Evolutionary conservation across 1,140 invertebrate genomes (phyloP).

Genomic region (Drosophila aff.): DNA sequence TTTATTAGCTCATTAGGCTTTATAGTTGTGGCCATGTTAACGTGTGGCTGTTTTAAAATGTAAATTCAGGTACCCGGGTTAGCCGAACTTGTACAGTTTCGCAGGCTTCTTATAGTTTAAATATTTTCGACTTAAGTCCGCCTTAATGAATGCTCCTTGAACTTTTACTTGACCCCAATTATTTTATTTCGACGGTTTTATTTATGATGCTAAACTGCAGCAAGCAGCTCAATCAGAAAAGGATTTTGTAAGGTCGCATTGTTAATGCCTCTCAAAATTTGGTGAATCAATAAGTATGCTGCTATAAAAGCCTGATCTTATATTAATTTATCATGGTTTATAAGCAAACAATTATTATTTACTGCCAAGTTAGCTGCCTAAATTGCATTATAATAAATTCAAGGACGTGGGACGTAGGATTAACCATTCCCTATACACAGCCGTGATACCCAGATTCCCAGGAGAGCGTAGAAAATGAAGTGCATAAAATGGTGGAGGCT

Average conservation of each 20-base stretch:
- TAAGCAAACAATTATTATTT: not conserved
- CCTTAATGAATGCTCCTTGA: not conserved
- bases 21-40: slow-evolving; percentile 73
- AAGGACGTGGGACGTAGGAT: not conserved
- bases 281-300: no score
- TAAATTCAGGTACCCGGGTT: slow-evolving; percentile 5
- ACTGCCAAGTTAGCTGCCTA: no score
- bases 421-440: not conserved
- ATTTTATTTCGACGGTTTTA: slow-evolving; percentile 1
- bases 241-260: not conserved
- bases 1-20: slow-evolving; percentile 76
- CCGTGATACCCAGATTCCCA: not conserved
- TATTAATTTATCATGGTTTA: not conserved
- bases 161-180: slow-evolving; percentile 16
- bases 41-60: slow-evolving; percentile 27
- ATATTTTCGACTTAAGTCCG: not conserved
- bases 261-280: not conserved
- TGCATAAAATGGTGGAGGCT: slow-evolving; percentile 11
- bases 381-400: not conserved
- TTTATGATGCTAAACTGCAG: slow-evolving; percentile 4
- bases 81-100: slow-evolving; percentile 6
- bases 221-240: not conserved
- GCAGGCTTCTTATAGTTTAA: not conserved
- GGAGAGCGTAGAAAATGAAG: slow-evolving; percentile 12
- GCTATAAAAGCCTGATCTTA: not conserved